A percentile compares a stretch with the other conserved stretches of the same genome.
These are phyloP conservation scores for Bombus sylvicola DNA, from an alignment of 1,140 invertebrate species.

Conservation along the genomic window DNA sequence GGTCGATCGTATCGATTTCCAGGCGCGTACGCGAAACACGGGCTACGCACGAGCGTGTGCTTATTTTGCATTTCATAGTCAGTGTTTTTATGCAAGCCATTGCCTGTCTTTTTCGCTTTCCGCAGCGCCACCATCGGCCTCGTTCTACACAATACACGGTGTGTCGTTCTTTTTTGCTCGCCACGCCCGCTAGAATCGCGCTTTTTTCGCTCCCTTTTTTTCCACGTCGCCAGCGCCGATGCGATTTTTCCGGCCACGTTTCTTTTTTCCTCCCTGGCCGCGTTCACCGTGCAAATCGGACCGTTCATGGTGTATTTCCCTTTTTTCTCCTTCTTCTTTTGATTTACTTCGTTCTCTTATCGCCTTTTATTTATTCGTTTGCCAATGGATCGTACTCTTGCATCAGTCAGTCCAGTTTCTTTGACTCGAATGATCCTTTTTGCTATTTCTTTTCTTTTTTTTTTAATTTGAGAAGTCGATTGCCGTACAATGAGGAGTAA, in stretches of 20 bases:
- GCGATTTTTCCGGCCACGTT: conserved; percentile 57
- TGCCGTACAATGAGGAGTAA: neutral
- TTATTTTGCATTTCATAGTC: conserved; percentile 67
- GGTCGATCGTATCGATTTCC: conserved; percentile 28
- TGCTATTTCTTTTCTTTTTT: neutral
- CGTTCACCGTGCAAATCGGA: conserved; percentile 4
- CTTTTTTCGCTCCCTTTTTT: conserved; percentile 52
- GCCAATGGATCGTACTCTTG: neutral
- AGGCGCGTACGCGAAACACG: neutral
- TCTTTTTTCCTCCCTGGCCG: neutral
- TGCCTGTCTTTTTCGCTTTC: conserved; percentile 52
- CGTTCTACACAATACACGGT: conserved; percentile 36
- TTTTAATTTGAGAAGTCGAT: neutral
- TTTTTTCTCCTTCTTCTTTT: neutral
- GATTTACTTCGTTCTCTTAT: neutral
- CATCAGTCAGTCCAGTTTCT: neutral
- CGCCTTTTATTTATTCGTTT: neutral
- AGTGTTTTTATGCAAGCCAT: conserved; percentile 63
- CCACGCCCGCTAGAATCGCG: conserved; percentile 41
- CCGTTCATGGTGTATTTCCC: neutral
- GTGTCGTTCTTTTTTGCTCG: conserved; percentile 48
- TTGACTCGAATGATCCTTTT: neutral
- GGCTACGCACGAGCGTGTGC: conserved; percentile 32
- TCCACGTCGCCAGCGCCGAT: conserved; percentile 48
- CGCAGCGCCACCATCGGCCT: neutral